A percentile compares a stretch with the other conserved stretches of the same genome.
These are phyloP conservation scores for Sarcophilus harrisii DNA, from an alignment of 2,797 vertebrate genomes.

Conservation along the genomic window DNA sequence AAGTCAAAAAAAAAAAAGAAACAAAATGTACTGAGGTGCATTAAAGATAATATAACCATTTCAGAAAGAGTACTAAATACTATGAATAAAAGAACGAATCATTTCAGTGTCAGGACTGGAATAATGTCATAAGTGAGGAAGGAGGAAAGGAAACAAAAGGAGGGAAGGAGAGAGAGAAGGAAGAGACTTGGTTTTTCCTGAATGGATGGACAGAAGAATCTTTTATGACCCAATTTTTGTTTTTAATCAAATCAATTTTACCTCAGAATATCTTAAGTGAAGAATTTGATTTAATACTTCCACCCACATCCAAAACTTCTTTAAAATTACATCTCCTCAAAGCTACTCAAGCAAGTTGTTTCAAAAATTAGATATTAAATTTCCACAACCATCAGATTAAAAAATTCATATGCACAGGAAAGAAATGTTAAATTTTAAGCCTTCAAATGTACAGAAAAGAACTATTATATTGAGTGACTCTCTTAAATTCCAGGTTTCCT, in stretches of 20 bases:
- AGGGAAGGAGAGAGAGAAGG: too few relatives aligned
- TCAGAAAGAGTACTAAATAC: constrained; percentile 9
- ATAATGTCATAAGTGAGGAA: not conserved
- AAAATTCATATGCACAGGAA: not conserved
- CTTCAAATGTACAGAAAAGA: constrained; percentile 11
- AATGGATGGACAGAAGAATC: not conserved
- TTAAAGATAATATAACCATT: constrained; percentile 14
- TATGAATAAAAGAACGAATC: constrained; percentile 25
- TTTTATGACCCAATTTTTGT: not conserved
- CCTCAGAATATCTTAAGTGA: not conserved
- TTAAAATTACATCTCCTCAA: constrained; percentile 22
- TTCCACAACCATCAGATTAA: constrained; percentile 20
- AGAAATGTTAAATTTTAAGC: constrained; percentile 25
- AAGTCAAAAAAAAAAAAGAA: constrained; percentile 43
- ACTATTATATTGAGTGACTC: not conserved
- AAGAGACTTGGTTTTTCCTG: not conserved
- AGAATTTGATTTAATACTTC: constrained; percentile 8
- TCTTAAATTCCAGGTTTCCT: not conserved
- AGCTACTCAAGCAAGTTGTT: constrained; percentile 23
- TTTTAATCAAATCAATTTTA: not conserved
- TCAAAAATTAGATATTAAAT: constrained; percentile 12
- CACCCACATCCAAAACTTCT: constrained; percentile 6
- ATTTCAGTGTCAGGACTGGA: not conserved
- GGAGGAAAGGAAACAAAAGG: not conserved
- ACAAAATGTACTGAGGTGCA: constrained; percentile 36